A percentile compares a stretch with the other conserved stretches of the same genome.
These are phyloP conservation scores for Cochlearius cochlearius DNA, from an alignment of 2,113 vertebrate species.

Conservation along the genomic window DNA sequence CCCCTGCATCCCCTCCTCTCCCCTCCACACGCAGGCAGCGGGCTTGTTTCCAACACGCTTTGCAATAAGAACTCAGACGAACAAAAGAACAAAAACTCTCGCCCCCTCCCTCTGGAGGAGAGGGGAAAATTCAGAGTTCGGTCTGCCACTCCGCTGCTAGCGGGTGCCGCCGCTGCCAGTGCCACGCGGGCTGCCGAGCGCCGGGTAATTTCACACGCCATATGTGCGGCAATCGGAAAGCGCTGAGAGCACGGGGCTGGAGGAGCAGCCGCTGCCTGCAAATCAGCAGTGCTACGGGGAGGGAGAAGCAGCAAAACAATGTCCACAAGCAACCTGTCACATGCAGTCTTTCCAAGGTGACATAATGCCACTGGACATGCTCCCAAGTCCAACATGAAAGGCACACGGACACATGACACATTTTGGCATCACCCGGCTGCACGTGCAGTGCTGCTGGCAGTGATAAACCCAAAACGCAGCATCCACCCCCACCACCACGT, in stretches of 20 bases:
- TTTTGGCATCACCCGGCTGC: background rate
- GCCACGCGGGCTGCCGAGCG: fast-evolving
- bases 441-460: fast-evolving
- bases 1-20: background rate
- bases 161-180: background rate
- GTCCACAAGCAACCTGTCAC: background rate
- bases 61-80: background rate
- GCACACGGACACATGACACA: fast-evolving
- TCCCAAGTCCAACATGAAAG: background rate
- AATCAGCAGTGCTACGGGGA: fast-evolving
- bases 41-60: background rate
- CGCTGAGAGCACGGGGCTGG: background rate
- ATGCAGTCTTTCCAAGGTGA: background rate
- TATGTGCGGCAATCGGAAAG: background rate
- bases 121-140: background rate
- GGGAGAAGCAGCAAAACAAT: background rate
- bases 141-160: background rate
- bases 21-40: fast-evolving
- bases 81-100: background rate
- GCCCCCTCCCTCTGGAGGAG: background rate
- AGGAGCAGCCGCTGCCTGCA: background rate
- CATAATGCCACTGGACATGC: background rate
- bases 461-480: background rate
- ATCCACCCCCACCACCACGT: background rate
- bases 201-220: background rate